Evolutionary conservation across 1,140 invertebrate genomes (phyloP).

Genomic region (Drosophila nasuta): DNA sequence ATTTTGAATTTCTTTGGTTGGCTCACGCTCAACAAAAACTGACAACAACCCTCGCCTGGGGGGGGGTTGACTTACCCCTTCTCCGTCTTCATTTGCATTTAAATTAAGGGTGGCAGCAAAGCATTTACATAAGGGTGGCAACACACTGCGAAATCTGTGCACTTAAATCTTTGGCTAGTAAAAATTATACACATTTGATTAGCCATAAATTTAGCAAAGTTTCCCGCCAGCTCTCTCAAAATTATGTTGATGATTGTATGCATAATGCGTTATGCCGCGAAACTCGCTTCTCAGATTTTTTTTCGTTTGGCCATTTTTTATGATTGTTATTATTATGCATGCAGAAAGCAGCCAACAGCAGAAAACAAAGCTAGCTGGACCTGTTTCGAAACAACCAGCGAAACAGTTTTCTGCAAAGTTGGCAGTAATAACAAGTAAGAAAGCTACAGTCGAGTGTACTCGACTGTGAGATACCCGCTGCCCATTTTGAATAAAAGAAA

Average conservation of each 20-base stretch:
- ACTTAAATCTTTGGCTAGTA: conserved; percentile 72
- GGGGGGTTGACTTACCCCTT: conserved; percentile 22
- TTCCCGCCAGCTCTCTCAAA: conserved; percentile 28
- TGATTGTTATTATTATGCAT: conserved; percentile 78
- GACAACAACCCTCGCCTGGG: conserved; percentile 16
- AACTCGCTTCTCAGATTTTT: conserved; percentile 5
- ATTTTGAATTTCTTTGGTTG: conserved; percentile 19
- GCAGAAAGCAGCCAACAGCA: conserved; percentile 30
- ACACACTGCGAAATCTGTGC: conserved; percentile 44
- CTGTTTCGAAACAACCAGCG: conserved; percentile 1
- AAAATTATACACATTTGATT: conserved; percentile 76
- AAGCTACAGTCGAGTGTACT: too few relatives aligned
- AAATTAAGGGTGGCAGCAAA: conserved; percentile 52
- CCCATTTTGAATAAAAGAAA: too few relatives aligned
- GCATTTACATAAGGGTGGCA: conserved; percentile 41
- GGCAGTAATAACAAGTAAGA: conserved; percentile 42
- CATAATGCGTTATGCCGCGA: conserved; percentile 49
- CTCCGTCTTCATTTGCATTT: conserved; percentile 62
- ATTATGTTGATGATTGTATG: conserved; percentile 44
- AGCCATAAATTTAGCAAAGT: conserved; percentile 66
- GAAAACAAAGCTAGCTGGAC: conserved; percentile 15
- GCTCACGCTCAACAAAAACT: background rate
- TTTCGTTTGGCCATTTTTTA: conserved; percentile 55
- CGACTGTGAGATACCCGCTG: too few relatives aligned
- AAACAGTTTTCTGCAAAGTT: conserved; percentile 61